Conservation (phyloP, 2,888 invertebrate genomes). For the Athalia cordata region DNA sequence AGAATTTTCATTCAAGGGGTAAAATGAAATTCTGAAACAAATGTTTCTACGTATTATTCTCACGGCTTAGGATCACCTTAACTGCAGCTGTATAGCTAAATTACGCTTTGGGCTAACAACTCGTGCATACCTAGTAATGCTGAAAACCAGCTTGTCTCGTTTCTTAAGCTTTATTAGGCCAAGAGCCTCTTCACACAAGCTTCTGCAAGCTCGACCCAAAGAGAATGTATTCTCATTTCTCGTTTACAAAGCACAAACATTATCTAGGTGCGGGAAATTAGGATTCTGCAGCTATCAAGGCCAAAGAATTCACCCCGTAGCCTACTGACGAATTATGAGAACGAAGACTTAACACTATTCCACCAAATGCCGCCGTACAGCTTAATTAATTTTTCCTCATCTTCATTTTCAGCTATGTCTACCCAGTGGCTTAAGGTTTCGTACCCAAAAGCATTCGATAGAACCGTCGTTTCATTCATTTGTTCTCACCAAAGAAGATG, state of each 20-base stretch:
- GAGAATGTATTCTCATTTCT: slow-evolving; percentile 13
- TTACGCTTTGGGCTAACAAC: background rate
- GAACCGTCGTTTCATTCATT: slow-evolving; percentile 96
- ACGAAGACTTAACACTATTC: background rate
- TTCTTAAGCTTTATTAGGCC: slow-evolving; percentile 18
- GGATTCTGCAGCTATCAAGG: background rate
- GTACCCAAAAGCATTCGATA: slow-evolving; percentile 92
- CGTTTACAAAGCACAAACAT: background rate
- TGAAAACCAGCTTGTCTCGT: background rate
- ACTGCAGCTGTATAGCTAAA: background rate
- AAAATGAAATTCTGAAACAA: background rate
- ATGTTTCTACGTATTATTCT: background rate
- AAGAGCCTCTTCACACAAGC: slow-evolving; percentile 25
- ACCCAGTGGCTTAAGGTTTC: slow-evolving; percentile 95
- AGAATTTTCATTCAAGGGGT: background rate
- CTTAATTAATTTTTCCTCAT: background rate
- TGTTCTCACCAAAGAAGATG: slow-evolving; percentile 97
- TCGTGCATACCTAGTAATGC: background rate
- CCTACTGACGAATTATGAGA: background rate
- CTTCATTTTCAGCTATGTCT: slow-evolving; percentile 86
- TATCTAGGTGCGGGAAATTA: background rate
- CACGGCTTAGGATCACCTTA: background rate
- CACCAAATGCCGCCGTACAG: background rate
- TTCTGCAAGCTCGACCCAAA: background rate
- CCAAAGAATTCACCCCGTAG: background rate